Evolutionary conservation across 1,140 invertebrate genomes (phyloP).

Genomic region (Fopius arisanus): DNA sequence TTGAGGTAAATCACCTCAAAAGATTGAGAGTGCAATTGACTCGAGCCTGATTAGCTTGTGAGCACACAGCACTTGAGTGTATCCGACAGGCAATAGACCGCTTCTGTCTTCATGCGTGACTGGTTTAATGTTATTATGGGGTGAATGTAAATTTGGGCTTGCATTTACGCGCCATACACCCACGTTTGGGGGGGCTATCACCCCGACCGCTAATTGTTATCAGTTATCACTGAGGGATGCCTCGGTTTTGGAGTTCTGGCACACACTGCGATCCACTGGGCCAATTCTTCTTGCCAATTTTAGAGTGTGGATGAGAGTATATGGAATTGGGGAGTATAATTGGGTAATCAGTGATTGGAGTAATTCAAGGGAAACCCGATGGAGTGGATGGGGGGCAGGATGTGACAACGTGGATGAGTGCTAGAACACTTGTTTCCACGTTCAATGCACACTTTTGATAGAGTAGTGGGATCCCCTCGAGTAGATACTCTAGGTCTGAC

Average conservation of each 20-base stretch:
- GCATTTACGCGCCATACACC: background rate
- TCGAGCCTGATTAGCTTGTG: background rate
- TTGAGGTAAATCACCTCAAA: slow-evolving; percentile 6
- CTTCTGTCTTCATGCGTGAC: slow-evolving; percentile 6
- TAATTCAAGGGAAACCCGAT: background rate
- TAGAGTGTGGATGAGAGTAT: background rate
- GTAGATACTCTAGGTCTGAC: background rate
- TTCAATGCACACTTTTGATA: slow-evolving; percentile 24
- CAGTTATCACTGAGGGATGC: background rate
- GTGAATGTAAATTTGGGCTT: background rate
- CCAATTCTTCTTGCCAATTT: background rate
- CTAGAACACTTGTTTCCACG: slow-evolving; percentile 20
- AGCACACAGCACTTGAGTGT: slow-evolving; percentile 10
- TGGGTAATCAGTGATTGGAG: background rate
- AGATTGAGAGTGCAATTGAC: slow-evolving; percentile 1
- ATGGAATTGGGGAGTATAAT: background rate
- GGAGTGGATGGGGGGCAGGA: background rate
- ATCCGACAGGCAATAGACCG: background rate
- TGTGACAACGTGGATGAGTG: background rate
- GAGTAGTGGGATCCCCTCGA: background rate
- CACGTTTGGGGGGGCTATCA: background rate
- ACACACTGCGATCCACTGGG: background rate
- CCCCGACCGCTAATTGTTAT: background rate
- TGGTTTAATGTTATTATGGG: background rate
- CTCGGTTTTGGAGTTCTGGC: background rate